Evolutionary conservation across 2,888 invertebrate species (phyloP).

Genomic region (Drosophila kokeensis): DNA sequence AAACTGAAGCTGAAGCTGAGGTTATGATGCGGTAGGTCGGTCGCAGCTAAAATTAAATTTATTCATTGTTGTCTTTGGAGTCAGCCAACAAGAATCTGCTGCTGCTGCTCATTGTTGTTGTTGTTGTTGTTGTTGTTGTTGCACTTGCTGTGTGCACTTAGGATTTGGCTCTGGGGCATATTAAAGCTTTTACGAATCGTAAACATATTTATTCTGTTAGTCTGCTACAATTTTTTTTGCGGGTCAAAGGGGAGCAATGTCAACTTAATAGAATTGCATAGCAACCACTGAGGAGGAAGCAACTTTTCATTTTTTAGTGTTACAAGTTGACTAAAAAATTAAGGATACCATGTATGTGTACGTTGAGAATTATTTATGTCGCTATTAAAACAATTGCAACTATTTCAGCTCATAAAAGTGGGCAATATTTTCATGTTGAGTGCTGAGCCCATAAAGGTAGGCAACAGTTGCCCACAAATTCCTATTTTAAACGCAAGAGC

Average conservation of each 20-base stretch:
- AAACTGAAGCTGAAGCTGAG: constrained; percentile 36
- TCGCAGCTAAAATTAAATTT: constrained; percentile 75
- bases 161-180: constrained; percentile 76
- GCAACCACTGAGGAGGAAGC: neutral
- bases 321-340: neutral
- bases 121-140: constrained; percentile 21
- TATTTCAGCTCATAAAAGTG: constrained; percentile 36
- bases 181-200: constrained; percentile 79
- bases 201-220: constrained; percentile 77
- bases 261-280: constrained; percentile 49
- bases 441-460: constrained; percentile 17
- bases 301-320: constrained; percentile 25
- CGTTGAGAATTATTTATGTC: constrained; percentile 6
- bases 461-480: constrained; percentile 33
- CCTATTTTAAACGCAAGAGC: constrained; percentile 8
- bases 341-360: neutral
- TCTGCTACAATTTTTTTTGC: constrained; percentile 47
- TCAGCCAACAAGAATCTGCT: constrained; percentile 38
- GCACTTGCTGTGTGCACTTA: constrained; percentile 67
- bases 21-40: constrained; percentile 74
- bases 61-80: constrained; percentile 76
- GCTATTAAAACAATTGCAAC: constrained; percentile 12
- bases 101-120: constrained; percentile 18
- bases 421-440: constrained; percentile 29
- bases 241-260: constrained; percentile 6